Base-by-base conservation (phyloP, 2,797 vertebrate genomes). In the Dendrocincla tyrannina region DNA sequence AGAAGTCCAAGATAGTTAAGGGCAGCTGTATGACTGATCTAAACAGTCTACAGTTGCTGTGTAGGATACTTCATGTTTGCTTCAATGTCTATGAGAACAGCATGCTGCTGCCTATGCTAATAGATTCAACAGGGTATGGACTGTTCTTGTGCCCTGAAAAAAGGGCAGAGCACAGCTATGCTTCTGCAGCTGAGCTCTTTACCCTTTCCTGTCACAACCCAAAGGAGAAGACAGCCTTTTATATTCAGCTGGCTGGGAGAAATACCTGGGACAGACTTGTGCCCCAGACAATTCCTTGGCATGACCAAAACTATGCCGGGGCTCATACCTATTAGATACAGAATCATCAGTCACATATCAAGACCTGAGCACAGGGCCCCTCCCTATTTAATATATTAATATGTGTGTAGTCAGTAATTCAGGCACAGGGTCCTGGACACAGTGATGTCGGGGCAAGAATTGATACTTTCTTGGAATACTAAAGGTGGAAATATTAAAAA, bases 361-460 rank as follows among this genome's bases (percentile, higher is more conserved):
- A 77, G 15, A 73, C 7, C 4, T 47, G 17, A 80, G 16, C 2
- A 2, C 62, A 18, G 20, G 8, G 16, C 11, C 22, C 17, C 42
- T 27, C 10, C 24, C 5, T 56, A 33, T 73, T 60, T 49, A 52
- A 3, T 35, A 12, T 35, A 22, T 49, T 56, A 44, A 12, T 41
- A 12, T 22, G 3, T 35, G 3, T 17, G 6, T 33, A 52, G 17
- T 32, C 22, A 77, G 24, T 44, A 85, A 42, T 67, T 75, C 30
- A 50, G 13, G 13, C 8, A 46, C 9, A 59, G 19, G 5, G 6
- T 69, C 33, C 39, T 62, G 44, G 17, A 62, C 13, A 25, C 2
- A 47, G 66, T 74, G 33, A 56, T 0, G 0, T 0, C 42, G 32
- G 41, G 14, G 3, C 37, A 53, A 35, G 25, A 60, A 13, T 6